These are phyloP conservation scores for Brenthis ino DNA, from an alignment of 2,888 invertebrate species.

Conservation along the genomic window DNA sequence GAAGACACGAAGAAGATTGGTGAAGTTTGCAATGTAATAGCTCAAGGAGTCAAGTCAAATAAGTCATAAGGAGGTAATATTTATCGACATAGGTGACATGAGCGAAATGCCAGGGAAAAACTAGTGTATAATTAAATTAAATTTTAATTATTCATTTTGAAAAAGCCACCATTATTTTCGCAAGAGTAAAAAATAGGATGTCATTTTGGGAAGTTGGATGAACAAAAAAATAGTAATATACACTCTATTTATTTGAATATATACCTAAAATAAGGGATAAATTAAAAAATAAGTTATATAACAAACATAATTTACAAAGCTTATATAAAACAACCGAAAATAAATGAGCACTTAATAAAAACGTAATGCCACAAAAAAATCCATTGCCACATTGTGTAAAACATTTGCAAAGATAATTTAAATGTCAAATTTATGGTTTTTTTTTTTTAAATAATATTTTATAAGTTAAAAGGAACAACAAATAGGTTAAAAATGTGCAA, in stretches of 20 bases:
- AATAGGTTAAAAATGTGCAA: conserved; percentile 34
- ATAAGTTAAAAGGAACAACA: conserved; percentile 31
- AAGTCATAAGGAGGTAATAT: no score
- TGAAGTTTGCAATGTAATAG: no score
- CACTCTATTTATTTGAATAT: conserved; percentile 51
- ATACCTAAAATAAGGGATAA: conserved; percentile 61
- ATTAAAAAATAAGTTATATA: conserved; percentile 52
- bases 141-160: no score
- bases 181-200: no score
- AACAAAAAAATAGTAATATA: conserved; percentile 45
- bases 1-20: no score
- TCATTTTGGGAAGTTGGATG: conserved; percentile 11
- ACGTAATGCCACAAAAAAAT: conserved; percentile 51
- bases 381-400: conserved; percentile 6
- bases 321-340: conserved; percentile 36
- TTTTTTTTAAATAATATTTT: conserved; percentile 31
- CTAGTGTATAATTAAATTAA: no score
- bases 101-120: no score
- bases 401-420: background rate
- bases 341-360: conserved; percentile 53
- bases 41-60: no score
- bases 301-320: conserved; percentile 49
- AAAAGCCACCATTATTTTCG: no score
- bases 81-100: no score
- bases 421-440: conserved; percentile 29